A percentile compares a stretch with the other conserved stretches of the same genome.
Conservation (phyloP, 2,113 vertebrate genomes). For the Zeus faber region DNA sequence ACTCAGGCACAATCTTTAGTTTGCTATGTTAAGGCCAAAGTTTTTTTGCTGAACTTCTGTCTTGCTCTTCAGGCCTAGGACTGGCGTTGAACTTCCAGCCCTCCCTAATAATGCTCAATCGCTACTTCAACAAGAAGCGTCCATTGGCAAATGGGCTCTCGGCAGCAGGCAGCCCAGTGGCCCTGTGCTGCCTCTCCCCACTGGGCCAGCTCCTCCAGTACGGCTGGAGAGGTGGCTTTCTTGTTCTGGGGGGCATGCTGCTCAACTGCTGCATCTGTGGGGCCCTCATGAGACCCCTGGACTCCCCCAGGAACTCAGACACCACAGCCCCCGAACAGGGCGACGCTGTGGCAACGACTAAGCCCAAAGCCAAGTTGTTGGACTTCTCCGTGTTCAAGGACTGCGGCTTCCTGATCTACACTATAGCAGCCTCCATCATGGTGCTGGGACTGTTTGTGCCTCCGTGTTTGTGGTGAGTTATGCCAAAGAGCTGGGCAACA, state of each 20-base stretch:
- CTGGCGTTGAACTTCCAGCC: constrained; percentile 95
- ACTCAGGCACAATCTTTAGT: too few relatives aligned
- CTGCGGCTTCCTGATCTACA: constrained; percentile 85
- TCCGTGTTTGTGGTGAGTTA: constrained; percentile 92
- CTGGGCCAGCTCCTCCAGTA: constrained; percentile 88
- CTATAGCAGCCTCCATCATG: constrained; percentile 90
- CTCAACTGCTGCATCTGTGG: constrained; percentile 94
- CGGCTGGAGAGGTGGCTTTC: constrained; percentile 92
- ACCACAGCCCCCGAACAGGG: constrained; percentile 24
- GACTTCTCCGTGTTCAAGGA: constrained; percentile 90
- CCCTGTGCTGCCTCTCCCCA: constrained; percentile 88
- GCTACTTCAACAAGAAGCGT: constrained; percentile 88
- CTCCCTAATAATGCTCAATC: constrained; percentile 94
- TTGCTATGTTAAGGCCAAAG: too few relatives aligned
- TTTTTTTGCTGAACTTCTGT: too few relatives aligned
- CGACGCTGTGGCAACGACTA: constrained; percentile 33
- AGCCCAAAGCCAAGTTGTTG: constrained; percentile 74
- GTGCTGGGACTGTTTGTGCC: constrained; percentile 95
- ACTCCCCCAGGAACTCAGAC: constrained; percentile 56
- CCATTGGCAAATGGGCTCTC: constrained; percentile 92
- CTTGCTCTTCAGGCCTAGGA: constrained; percentile 91
- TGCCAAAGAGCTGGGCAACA: constrained; percentile 85
- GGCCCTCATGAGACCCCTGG: constrained; percentile 87
- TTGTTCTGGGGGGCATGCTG: constrained; percentile 88
- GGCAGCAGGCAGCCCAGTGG: constrained; percentile 90